Base-by-base conservation (phyloP, 2,113 vertebrate genomes). In the Ceyx margarethae region DNA sequence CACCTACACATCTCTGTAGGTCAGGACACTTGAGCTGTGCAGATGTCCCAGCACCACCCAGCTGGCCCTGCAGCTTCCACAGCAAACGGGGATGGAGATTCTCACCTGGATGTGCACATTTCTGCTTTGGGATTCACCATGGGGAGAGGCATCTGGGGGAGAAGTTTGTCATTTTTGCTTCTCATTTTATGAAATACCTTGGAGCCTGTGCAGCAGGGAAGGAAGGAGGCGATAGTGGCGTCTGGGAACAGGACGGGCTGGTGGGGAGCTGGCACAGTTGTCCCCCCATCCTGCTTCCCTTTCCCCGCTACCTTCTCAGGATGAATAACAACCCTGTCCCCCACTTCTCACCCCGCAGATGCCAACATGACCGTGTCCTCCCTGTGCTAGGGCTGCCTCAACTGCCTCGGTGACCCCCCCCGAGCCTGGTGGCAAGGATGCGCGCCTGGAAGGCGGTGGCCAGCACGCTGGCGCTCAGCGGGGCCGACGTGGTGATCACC, bases 401-500 rank as follows among this genome's bases (percentile, higher is more conserved):
- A n/a, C 19, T n/a, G 26, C 50, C 51, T 48, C 31, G 5, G 45
- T 46, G 45, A 67, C 45, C 5, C 5, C 5, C 5, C 9, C 62
- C 68, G 57, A 66, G 5, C 71, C 87, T 6, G 0, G 48, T 2
- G 2, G 1, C 14, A 12, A 98, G 81, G 91, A 99, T 99, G 99
- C 97, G 87, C 0, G 90, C 97, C 89, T 96, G 90, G 96, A 97
- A 97, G 69, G 90, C 96, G 0, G 97, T 98, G 83, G 95, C 91
- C 79, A 96, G 95, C 95, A 97, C 97, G 3, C 85, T 99, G 87
- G 73, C 89, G 2, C 98, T 97, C 90, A 92, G 96, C n/a, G 90
- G 98, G 5, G 66, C 97, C 28, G 99, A 99, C 10, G 14, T 98
- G 13, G 82, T 96, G 12, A 62, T 98, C 93, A 98, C 98, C 91